Conservation (phyloP, 2,888 invertebrate genomes). For the Diarsia rubi region DNA sequence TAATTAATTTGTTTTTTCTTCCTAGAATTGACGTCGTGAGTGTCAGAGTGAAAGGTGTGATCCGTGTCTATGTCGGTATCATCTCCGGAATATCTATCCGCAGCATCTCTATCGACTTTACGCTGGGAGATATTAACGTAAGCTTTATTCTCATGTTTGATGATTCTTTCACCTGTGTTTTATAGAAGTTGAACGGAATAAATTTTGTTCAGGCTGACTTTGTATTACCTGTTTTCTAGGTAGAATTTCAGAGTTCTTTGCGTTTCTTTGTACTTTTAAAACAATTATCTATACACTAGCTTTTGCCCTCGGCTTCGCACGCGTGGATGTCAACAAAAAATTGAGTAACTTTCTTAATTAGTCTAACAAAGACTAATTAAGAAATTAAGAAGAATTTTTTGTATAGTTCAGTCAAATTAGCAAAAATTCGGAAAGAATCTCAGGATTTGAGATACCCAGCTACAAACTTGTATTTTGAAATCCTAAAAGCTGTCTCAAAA, state of each 20-base stretch:
- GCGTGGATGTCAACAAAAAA: too few relatives aligned
- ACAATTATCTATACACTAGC: neutral
- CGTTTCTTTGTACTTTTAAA: neutral
- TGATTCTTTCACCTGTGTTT: neutral
- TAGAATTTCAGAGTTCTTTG: neutral
- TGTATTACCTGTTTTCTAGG: neutral
- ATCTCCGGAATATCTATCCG: constrained; percentile 77
- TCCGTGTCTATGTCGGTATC: constrained; percentile 72
- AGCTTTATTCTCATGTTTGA: constrained; percentile 11
- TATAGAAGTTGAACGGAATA: neutral
- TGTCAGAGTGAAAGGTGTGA: constrained; percentile 69
- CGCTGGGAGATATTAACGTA: constrained; percentile 75
- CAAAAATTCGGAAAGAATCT: too few relatives aligned
- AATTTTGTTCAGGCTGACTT: neutral
- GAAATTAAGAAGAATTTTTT: too few relatives aligned
- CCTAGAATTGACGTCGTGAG: constrained; percentile 72
- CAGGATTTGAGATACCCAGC: too few relatives aligned
- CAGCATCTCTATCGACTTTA: constrained; percentile 70
- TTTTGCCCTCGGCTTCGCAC: too few relatives aligned
- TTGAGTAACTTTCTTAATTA: neutral
- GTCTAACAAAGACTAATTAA: too few relatives aligned
- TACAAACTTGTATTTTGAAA: too few relatives aligned
- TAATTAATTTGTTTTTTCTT: neutral
- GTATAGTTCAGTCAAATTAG: too few relatives aligned
- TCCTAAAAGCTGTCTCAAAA: too few relatives aligned